Percentiles rank a stretch among this genome's conserved stretches.
Evolutionary conservation across 2,888 invertebrate genomes (phyloP).

Genomic region (Microctonus hyperodae): DNA sequence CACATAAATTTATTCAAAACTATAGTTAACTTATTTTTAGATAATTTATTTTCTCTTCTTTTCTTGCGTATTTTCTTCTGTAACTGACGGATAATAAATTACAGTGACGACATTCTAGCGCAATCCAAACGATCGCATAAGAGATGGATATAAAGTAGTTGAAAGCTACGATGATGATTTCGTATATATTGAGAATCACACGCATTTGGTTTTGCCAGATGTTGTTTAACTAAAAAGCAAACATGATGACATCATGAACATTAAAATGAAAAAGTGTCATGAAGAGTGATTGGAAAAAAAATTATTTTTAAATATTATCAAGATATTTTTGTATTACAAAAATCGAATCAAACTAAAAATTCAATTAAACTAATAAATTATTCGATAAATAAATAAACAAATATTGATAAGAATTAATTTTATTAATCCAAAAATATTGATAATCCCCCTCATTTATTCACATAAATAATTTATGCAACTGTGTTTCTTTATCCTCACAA

Average conservation of each 20-base stretch:
- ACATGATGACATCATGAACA: conserved; percentile 6
- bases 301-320: neutral
- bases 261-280: conserved; percentile 2
- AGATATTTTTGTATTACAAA: neutral
- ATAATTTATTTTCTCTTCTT: neutral
- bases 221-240: neutral
- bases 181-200: neutral
- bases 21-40: neutral
- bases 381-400: too few species aligned
- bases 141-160: neutral
- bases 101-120: neutral
- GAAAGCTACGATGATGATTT: neutral
- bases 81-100: conserved; percentile 1
- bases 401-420: too few species aligned
- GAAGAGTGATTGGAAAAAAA: neutral
- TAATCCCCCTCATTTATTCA: neutral
- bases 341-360: too few species aligned
- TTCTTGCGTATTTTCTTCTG: neutral
- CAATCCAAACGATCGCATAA: neutral
- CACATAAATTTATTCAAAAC: neutral
- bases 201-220: conserved; percentile 2
- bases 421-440: too few species aligned
- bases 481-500: neutral
- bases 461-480: neutral
- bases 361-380: neutral